A percentile compares a stretch with the other conserved stretches of the same genome.
These are phyloP conservation scores for Drosophila dunni DNA, from an alignment of 1,140 invertebrate species.

Conservation along the genomic window DNA sequence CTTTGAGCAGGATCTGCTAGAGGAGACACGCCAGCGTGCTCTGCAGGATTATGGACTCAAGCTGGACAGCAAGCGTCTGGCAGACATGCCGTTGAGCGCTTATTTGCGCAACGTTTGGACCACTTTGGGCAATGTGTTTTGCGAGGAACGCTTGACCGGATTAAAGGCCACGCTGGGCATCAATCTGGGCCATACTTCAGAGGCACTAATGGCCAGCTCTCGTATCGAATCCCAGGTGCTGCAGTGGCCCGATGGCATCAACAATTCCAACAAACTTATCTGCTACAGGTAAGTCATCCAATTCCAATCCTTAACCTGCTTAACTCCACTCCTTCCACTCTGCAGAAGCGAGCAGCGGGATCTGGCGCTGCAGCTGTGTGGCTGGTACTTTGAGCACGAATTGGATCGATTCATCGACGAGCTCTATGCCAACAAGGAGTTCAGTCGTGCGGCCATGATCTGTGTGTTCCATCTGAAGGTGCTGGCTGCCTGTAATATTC, in stretches of 20 bases:
- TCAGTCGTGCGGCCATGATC: slow-evolving; percentile 94
- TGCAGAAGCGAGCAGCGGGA: slow-evolving; percentile 90
- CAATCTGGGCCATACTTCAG: slow-evolving; percentile 85
- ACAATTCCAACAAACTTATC: slow-evolving; percentile 73
- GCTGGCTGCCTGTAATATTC: slow-evolving; percentile 92
- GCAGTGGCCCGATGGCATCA: slow-evolving; percentile 82
- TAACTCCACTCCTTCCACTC: slow-evolving; percentile 22
- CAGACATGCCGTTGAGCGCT: slow-evolving; percentile 52
- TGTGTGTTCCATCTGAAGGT: slow-evolving; percentile 95
- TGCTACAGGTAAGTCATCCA: slow-evolving; percentile 62
- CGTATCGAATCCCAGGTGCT: slow-evolving; percentile 74
- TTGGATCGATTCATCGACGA: slow-evolving; percentile 75
- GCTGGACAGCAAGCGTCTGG: slow-evolving; percentile 60
- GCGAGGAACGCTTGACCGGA: slow-evolving; percentile 69
- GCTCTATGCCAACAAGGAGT: slow-evolving; percentile 85
- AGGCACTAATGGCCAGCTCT: slow-evolving; percentile 72
- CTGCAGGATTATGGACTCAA: slow-evolving; percentile 71
- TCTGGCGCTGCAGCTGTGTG: slow-evolving; percentile 92
- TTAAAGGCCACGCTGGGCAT: slow-evolving; percentile 86
- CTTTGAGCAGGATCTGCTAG: slow-evolving; percentile 69
- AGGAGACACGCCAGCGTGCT: slow-evolving; percentile 74
- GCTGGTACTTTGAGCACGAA: slow-evolving; percentile 90
- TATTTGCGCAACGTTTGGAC: slow-evolving; percentile 76
- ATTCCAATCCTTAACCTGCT: neutral
- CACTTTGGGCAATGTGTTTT: slow-evolving; percentile 67